Evolutionary conservation across 2,797 vertebrate species (phyloP), one percentile per base, ranked within the genome.

Genomic region (Takifugu rubripes): DNA sequence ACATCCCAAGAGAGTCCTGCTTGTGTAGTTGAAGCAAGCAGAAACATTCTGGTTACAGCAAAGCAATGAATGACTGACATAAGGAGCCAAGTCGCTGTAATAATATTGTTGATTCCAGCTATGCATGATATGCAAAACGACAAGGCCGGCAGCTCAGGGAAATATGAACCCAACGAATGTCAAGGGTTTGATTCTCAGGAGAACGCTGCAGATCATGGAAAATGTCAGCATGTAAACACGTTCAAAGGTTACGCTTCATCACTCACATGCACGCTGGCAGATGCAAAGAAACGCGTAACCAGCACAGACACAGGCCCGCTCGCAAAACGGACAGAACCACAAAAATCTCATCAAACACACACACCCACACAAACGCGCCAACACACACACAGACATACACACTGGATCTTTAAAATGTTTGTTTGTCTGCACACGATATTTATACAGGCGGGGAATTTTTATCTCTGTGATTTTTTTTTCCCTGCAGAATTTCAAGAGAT

Each of bases 191-290:
- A 73, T 79, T 76, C 72, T 64, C 59, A 25, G 59, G 68, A 51
- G 56, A 78, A 71, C 59, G 64, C 17, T 52, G 66, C 77, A 71
- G 74, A 81, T 79, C 64, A 56, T 12, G 29, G 78, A 66, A 86
- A 89, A 87, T 86, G 85, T 84, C 82, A 87, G 11, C 56, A 59
- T 81, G 72, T 74, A 78, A 76, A 85, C 75, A 77, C 56, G 77
- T 82, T 72, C 68, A 85, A 88, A 88, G 80, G 79, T 84, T 73
- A 75, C 5, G 50, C 77, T 72, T 77, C 68, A 69, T 81, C 77
- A 69, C 65, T 54, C 56, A 54, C 61, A 7, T 60, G 55, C 56
- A 50, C 6, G 16, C 53, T 25, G 31, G 63, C 61, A 69, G 75
- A 74, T 54, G 61, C 55, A 9, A 31, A 40, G 54, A 53, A 52